Conservation (phyloP, 1,140 invertebrate species). For the Neoseiulus cucumeris region DNA sequence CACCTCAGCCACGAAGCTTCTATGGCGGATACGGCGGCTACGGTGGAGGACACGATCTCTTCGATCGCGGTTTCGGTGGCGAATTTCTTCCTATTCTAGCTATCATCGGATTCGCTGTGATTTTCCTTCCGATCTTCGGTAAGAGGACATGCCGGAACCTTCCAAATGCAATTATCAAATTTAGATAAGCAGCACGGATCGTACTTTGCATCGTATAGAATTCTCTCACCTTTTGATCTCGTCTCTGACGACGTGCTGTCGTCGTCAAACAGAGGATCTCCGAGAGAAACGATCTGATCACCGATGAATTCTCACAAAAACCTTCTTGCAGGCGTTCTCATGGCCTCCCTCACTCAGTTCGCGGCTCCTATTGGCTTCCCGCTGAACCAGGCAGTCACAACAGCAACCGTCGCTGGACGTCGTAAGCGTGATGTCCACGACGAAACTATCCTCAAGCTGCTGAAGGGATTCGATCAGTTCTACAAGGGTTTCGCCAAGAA, state of each 20-base stretch:
- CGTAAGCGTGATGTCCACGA: background rate
- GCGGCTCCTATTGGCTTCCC: background rate
- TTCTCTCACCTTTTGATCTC: too few relatives aligned
- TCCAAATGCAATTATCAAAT: too few relatives aligned
- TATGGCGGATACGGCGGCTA: background rate
- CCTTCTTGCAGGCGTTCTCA: background rate
- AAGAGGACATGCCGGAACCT: background rate
- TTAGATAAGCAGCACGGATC: too few relatives aligned
- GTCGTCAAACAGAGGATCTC: too few relatives aligned
- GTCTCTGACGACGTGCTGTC: too few relatives aligned
- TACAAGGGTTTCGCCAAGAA: background rate
- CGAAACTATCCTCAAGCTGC: background rate
- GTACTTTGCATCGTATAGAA: too few relatives aligned
- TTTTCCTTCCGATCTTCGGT: background rate
- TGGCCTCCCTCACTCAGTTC: background rate
- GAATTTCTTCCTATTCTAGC: background rate
- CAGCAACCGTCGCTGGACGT: background rate
- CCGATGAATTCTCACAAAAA: too few relatives aligned
- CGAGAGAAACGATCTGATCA: too few relatives aligned
- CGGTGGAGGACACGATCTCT: background rate
- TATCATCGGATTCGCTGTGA: background rate
- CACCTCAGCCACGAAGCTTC: background rate
- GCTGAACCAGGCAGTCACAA: background rate
- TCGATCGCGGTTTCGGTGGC: background rate
- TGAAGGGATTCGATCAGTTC: slow-evolving; percentile 3